phyloP scores from a whole-genome alignment of 2,113 vertebrate species.

The Kryptolebias marmoratus region DNA sequence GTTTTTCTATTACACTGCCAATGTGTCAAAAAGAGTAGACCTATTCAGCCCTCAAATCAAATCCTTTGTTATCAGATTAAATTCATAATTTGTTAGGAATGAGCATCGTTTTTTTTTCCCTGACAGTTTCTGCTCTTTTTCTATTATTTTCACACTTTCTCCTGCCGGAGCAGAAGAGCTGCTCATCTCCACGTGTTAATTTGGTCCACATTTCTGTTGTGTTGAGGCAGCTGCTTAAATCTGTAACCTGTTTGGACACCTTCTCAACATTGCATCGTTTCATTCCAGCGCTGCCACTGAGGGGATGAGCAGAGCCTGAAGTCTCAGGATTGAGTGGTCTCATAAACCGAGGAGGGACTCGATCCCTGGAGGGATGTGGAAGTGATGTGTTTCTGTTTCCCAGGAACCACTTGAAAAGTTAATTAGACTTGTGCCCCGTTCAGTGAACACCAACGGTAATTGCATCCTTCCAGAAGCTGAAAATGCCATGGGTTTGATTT shows the following conservation, averaged over 20 bases:
- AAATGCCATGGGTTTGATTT: constrained; percentile 11
- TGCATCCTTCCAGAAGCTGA: constrained; percentile 28
- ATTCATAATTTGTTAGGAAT: too few relatives aligned
- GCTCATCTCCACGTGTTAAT: constrained; percentile 21
- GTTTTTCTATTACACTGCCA: not conserved
- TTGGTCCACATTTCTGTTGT: not conserved
- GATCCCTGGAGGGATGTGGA: constrained; percentile 40
- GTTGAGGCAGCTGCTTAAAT: not conserved
- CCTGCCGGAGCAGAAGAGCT: not conserved
- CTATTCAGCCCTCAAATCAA: not conserved
- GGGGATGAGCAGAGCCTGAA: not conserved
- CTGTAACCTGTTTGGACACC: not conserved
- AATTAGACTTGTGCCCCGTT: constrained; percentile 48
- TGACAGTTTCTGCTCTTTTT: constrained; percentile 13
- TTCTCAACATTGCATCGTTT: constrained; percentile 8
- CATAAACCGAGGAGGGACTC: constrained; percentile 55
- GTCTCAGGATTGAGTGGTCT: constrained; percentile 57
- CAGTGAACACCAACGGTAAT: constrained; percentile 16
- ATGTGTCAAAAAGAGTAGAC: too few relatives aligned
- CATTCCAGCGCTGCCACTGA: not conserved
- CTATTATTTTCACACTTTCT: not conserved
- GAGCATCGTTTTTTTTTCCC: not conserved
- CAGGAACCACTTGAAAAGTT: constrained; percentile 43
- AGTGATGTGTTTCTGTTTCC: constrained; percentile 41
- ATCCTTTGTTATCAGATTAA: not conserved